Conservation (phyloP, 2,888 invertebrate species). For the Eristalis intricaria region DNA sequence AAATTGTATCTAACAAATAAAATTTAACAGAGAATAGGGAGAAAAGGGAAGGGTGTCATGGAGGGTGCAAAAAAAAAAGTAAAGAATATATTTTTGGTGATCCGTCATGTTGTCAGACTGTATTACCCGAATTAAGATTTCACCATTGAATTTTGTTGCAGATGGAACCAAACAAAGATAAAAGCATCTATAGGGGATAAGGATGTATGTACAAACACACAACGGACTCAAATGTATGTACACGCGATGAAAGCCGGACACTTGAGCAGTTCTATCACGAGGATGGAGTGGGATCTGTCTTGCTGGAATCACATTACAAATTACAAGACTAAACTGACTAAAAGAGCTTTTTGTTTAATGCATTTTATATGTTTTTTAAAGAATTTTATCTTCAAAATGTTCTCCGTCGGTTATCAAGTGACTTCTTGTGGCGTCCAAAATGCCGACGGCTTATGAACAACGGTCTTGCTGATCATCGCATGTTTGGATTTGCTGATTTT, state of each 20-base stretch:
- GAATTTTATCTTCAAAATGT: not conserved
- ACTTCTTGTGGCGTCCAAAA: not conserved
- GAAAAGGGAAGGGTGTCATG: not conserved
- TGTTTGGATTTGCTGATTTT: not conserved
- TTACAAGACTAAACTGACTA: not conserved
- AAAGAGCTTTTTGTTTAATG: not conserved
- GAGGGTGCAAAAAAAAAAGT: constrained; percentile 23
- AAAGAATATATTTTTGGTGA: constrained; percentile 77
- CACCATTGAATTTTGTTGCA: constrained; percentile 77
- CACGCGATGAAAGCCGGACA: constrained; percentile 21
- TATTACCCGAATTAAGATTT: constrained; percentile 82
- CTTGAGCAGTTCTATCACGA: constrained; percentile 10
- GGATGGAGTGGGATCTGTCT: not conserved
- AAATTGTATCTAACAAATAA: constrained; percentile 53
- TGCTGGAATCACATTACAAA: not conserved
- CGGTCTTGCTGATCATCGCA: no score
- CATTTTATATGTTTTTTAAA: not conserved
- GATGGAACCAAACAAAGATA: constrained; percentile 75
- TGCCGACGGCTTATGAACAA: not conserved
- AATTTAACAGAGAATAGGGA: constrained; percentile 29
- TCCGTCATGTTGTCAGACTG: constrained; percentile 82
- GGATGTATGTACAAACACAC: not conserved
- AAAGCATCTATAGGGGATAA: constrained; percentile 68
- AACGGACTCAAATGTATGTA: constrained; percentile 8
- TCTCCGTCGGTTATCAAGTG: not conserved